phyloP scores from a whole-genome alignment of 2,797 vertebrate genomes.

The Diplodus puntazzo region DNA sequence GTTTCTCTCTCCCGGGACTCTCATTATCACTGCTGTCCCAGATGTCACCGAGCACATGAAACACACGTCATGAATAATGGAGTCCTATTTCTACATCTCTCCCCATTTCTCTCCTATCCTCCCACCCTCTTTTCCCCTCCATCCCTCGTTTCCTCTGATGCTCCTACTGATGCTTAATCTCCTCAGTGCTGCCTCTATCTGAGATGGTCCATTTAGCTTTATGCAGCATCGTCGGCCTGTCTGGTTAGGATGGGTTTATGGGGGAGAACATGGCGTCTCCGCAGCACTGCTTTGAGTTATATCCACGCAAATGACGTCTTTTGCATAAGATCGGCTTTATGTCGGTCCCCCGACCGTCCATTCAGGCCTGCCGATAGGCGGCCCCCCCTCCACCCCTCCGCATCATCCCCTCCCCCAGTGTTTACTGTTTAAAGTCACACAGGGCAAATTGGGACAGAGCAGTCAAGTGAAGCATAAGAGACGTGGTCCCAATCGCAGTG shows the following conservation, averaged over 20 bases:
- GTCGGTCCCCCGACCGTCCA: constrained; percentile 45
- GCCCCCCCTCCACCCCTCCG: neutral
- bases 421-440: constrained; percentile 83
- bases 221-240: constrained; percentile 69
- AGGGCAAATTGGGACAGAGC: constrained; percentile 83
- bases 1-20: constrained; percentile 78
- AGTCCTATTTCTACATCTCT: constrained; percentile 84
- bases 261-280: constrained; percentile 59
- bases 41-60: constrained; percentile 88
- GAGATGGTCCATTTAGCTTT: constrained; percentile 81
- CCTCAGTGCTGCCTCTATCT: constrained; percentile 65
- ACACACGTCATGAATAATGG: constrained; percentile 89
- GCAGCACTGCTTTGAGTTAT: constrained; percentile 60
- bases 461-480: constrained; percentile 85
- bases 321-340: constrained; percentile 66
- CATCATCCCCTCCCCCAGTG: constrained; percentile 76
- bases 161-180: constrained; percentile 79
- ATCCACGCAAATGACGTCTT: constrained; percentile 60
- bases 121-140: constrained; percentile 64
- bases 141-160: constrained; percentile 77
- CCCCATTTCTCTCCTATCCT: constrained; percentile 68
- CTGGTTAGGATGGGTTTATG: constrained; percentile 74
- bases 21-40: constrained; percentile 89
- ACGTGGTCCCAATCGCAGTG: constrained; percentile 65
- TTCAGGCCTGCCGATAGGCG: constrained; percentile 41